phyloP scores from a whole-genome alignment of 1,140 invertebrate species.

The Achroia grisella region DNA sequence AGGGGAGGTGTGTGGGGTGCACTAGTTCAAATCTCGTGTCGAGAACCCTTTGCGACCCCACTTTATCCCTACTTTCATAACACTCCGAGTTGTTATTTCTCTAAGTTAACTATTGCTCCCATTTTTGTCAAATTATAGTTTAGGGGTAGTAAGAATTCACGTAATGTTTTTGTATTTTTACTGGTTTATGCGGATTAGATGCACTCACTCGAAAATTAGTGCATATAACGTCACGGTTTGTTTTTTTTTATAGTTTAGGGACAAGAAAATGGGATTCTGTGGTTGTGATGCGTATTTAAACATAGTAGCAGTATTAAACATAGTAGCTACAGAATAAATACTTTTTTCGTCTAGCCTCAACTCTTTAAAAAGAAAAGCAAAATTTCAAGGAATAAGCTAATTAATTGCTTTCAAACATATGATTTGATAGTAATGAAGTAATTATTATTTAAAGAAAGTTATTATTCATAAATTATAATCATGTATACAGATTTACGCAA shows the following conservation, averaged over 20 bases:
- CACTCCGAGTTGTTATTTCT: conserved; percentile 21
- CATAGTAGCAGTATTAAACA: too few relatives aligned
- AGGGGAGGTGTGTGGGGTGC: conserved; percentile 41
- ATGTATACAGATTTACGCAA: too few relatives aligned
- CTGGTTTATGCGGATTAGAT: background rate
- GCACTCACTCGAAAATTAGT: background rate
- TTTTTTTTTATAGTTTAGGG: background rate
- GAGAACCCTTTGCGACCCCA: conserved; percentile 50
- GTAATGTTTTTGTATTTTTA: conserved; percentile 1
- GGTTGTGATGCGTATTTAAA: too few relatives aligned
- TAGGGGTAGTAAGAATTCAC: conserved; percentile 21
- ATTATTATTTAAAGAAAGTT: too few relatives aligned
- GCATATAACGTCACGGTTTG: background rate
- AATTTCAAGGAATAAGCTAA: too few relatives aligned
- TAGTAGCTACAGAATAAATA: too few relatives aligned
- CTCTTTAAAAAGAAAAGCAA: too few relatives aligned
- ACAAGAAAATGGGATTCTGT: background rate
- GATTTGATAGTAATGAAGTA: too few relatives aligned
- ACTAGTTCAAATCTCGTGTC: conserved; percentile 35
- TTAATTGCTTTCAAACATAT: too few relatives aligned
- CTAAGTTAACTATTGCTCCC: conserved; percentile 52
- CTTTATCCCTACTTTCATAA: conserved; percentile 61
- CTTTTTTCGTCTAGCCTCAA: too few relatives aligned
- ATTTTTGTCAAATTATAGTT: conserved; percentile 50
- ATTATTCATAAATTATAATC: too few relatives aligned